These are phyloP conservation scores for Plebejus anna DNA, from an alignment of 2,888 invertebrate species.

Conservation along the genomic window DNA sequence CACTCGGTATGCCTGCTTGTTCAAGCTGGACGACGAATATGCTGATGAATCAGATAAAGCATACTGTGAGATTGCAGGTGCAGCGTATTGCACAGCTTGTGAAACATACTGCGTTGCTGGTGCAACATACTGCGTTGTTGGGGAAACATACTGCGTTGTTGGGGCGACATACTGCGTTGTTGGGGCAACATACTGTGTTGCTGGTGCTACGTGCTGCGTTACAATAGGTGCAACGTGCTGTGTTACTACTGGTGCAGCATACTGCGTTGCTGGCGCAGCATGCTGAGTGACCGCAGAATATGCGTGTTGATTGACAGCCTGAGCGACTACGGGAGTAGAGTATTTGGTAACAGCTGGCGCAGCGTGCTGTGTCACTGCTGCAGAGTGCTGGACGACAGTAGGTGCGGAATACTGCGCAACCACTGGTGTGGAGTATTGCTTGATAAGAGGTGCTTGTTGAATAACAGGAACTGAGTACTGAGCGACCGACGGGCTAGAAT, in stretches of 20 bases:
- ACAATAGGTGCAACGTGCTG: conserved; percentile 42
- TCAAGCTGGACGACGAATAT: conserved; percentile 17
- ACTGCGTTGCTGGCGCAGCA: conserved; percentile 39
- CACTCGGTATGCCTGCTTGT: conserved; percentile 27
- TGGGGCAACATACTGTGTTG: conserved; percentile 38
- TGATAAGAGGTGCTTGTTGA: background rate
- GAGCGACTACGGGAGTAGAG: conserved; percentile 42
- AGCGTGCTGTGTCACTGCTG: conserved; percentile 35
- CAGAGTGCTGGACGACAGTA: conserved; percentile 40
- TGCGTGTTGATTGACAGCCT: conserved; percentile 39
- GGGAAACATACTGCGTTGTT: conserved; percentile 34
- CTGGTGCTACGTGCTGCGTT: conserved; percentile 34
- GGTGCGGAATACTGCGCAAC: conserved; percentile 34
- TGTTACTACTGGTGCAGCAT: conserved; percentile 42
- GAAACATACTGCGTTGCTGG: conserved; percentile 27
- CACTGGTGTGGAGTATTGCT: conserved; percentile 9
- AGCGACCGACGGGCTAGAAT: conserved; percentile 18
- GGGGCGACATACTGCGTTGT: conserved; percentile 41
- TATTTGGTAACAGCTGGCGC: conserved; percentile 39
- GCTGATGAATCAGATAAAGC: conserved; percentile 36
- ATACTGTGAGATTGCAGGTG: conserved; percentile 38
- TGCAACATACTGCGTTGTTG: conserved; percentile 38
- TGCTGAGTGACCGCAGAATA: conserved; percentile 40
- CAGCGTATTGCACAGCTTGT: conserved; percentile 33
- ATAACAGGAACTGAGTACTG: conserved; percentile 3